Percentiles rank a stretch among this genome's conserved stretches.
phyloP scores from a whole-genome alignment of 2,113 vertebrate species.

The Cebus imitator region DNA sequence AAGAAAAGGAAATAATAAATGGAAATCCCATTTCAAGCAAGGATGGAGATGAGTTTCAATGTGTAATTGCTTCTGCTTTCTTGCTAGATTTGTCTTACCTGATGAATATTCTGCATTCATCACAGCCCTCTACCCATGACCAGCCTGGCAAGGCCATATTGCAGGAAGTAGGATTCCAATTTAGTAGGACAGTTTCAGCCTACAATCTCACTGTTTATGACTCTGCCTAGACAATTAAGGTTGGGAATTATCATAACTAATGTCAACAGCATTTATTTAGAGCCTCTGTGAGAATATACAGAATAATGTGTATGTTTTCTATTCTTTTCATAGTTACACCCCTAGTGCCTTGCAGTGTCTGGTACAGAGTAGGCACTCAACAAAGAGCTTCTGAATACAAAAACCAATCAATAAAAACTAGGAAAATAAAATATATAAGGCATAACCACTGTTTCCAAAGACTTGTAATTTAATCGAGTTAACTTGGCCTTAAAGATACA shows the following conservation, averaged over 20 bases:
- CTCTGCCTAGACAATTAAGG: conserved; percentile 12
- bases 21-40: background rate
- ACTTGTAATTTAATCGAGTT: background rate
- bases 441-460: background rate
- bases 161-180: background rate
- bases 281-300: background rate
- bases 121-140: background rate
- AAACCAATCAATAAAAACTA: background rate
- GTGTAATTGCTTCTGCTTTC: background rate
- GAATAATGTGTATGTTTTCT: background rate
- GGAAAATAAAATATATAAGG: background rate
- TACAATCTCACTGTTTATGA: background rate
- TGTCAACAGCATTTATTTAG: background rate
- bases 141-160: background rate
- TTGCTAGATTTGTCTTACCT: background rate
- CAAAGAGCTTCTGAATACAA: background rate
- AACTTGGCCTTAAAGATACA: background rate
- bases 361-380: background rate
- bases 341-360: background rate
- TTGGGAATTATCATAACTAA: background rate
- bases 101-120: background rate
- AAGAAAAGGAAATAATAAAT: background rate
- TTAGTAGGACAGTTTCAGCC: conserved; percentile 56
- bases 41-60: background rate
- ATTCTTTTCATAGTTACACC: background rate